Percentiles rank a stretch among this genome's conserved stretches.
Conservation (phyloP, 92 coral and sea anemone species). For the Epizoanthus ramosus region DNA sequence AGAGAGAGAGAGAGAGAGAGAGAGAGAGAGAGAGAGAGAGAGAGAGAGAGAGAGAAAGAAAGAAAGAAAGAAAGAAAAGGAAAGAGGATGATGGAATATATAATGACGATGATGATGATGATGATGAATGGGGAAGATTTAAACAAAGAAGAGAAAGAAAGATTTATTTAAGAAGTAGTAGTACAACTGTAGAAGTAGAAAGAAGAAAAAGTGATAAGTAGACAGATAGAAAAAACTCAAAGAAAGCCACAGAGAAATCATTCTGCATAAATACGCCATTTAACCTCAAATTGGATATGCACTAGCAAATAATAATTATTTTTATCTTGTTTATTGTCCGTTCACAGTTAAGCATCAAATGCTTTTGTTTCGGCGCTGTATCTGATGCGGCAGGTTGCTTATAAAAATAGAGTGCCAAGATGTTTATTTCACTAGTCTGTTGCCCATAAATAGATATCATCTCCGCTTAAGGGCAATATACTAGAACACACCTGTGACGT, state of each 20-base stretch:
- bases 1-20: no score
- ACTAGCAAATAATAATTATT: neutral
- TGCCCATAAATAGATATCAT: conserved; percentile 38
- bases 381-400: conserved; percentile 8
- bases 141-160: neutral
- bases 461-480: conserved; percentile 18
- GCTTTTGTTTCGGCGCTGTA: conserved; percentile 25
- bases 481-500: conserved; percentile 20
- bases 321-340: conserved; percentile 25
- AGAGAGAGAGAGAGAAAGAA: no score
- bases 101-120: no score
- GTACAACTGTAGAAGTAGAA: neutral
- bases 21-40: no score
- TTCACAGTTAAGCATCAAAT: neutral
- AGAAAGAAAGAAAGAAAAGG: no score
- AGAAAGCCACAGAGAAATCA: neutral
- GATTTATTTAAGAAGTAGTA: neutral
- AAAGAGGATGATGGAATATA: no score
- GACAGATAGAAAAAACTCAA: neutral
- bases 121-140: neutral
- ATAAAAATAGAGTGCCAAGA: conserved; percentile 33
- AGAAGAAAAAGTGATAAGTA: neutral
- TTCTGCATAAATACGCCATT: neutral
- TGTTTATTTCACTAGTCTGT: conserved; percentile 28
- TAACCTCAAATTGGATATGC: neutral